These are phyloP conservation scores for Staurois parvus DNA, from an alignment of 2,797 vertebrate species.

Conservation along the genomic window DNA sequence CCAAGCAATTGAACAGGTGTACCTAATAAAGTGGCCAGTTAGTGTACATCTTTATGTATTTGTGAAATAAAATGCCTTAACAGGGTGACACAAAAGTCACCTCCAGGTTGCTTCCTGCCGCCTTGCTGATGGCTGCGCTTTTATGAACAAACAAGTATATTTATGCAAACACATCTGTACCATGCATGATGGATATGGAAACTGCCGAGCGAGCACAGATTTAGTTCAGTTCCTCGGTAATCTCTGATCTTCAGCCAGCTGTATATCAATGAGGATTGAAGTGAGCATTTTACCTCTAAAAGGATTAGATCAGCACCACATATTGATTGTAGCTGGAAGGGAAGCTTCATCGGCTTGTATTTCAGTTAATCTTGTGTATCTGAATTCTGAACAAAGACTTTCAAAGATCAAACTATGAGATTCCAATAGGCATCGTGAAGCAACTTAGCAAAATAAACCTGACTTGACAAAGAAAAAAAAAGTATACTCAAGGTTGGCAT, in stretches of 20 bases:
- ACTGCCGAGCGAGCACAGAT: background rate
- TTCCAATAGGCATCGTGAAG: background rate
- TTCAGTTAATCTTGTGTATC: background rate
- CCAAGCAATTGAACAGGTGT: no score
- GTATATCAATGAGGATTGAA: background rate
- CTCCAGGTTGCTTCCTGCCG: background rate
- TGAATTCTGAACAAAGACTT: background rate
- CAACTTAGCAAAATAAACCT: background rate
- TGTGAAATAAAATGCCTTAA: background rate
- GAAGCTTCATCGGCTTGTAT: background rate
- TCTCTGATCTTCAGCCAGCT: background rate
- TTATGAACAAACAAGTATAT: conserved; percentile 8
- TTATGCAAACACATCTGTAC: background rate
- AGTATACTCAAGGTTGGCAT: background rate
- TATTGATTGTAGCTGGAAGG: background rate
- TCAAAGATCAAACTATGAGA: background rate
- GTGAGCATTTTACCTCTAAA: background rate
- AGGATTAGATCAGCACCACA: background rate
- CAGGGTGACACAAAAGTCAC: background rate
- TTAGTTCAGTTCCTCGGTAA: background rate
- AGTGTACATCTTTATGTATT: background rate
- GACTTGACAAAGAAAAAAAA: background rate
- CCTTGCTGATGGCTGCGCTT: background rate
- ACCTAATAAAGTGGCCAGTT: no score
- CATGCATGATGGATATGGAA: background rate